phyloP scores from a whole-genome alignment of 1,140 invertebrate species.

The Hetaerina americana region DNA sequence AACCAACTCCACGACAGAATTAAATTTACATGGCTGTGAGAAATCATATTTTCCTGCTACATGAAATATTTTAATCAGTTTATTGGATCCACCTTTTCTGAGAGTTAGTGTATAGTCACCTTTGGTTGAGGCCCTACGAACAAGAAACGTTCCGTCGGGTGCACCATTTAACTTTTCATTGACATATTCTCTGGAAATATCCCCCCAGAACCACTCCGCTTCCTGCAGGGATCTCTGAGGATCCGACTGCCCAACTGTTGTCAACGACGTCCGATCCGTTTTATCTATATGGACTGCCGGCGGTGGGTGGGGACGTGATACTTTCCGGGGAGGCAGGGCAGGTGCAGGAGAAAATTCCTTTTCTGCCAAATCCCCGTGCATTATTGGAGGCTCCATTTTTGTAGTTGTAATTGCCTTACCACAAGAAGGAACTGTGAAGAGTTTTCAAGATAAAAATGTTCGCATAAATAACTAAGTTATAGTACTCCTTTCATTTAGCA shows the following conservation, averaged over 20 bases:
- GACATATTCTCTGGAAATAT: slow-evolving; percentile 73
- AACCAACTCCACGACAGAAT: slow-evolving; percentile 84
- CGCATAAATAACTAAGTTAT: too few species aligned
- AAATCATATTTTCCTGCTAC: slow-evolving; percentile 87
- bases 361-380: slow-evolving; percentile 57
- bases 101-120: slow-evolving; percentile 87
- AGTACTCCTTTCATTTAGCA: too few species aligned
- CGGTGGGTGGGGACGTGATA: slow-evolving; percentile 7
- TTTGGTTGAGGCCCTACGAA: slow-evolving; percentile 87
- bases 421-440: too few species aligned
- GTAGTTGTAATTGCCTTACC: too few species aligned
- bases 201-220: slow-evolving; percentile 87
- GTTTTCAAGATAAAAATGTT: too few species aligned
- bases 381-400: slow-evolving; percentile 53
- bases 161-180: slow-evolving; percentile 83
- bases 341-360: slow-evolving; percentile 33
- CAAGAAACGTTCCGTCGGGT: slow-evolving; percentile 88
- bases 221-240: slow-evolving; percentile 37
- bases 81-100: slow-evolving; percentile 86
- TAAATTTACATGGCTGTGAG: slow-evolving; percentile 76
- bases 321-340: slow-evolving; percentile 14
- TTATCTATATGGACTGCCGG: background rate
- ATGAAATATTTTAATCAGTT: slow-evolving; percentile 91
- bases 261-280: background rate
- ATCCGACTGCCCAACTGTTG: background rate